A percentile compares a stretch with the other conserved stretches of the same genome.
These are phyloP conservation scores for Asteroscopus sphinx DNA, from an alignment of 2,888 invertebrate species.

Conservation along the genomic window DNA sequence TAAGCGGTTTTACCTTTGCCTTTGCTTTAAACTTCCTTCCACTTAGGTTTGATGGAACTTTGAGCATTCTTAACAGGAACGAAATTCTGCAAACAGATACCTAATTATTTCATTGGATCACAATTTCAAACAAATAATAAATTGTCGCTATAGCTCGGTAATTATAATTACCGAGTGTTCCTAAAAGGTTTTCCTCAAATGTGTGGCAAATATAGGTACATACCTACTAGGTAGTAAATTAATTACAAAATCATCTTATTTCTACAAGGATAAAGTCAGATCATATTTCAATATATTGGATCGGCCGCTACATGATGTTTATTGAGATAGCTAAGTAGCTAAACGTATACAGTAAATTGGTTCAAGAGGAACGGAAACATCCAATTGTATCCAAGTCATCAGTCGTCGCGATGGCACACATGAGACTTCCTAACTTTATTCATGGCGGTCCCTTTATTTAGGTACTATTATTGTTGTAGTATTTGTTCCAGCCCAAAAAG, in stretches of 20 bases:
- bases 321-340: constrained; percentile 55
- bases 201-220: too few species aligned
- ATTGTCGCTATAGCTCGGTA: too few species aligned
- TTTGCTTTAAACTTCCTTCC: too few species aligned
- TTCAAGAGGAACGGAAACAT: constrained; percentile 80
- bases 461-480: neutral
- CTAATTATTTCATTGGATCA: too few species aligned
- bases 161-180: too few species aligned
- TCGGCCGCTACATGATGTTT: constrained; percentile 37
- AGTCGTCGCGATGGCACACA: constrained; percentile 49
- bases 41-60: too few species aligned
- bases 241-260: constrained; percentile 10
- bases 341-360: constrained; percentile 69
- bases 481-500: neutral
- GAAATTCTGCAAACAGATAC: too few species aligned
- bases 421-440: constrained; percentile 40
- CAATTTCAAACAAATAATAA: too few species aligned
- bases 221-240: neutral
- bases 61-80: too few species aligned
- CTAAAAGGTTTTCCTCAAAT: too few species aligned
- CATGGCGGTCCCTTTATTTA: constrained; percentile 23
- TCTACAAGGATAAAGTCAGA: constrained; percentile 9
- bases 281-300: constrained; percentile 39
- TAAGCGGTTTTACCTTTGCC: too few species aligned
- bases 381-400: constrained; percentile 80